Percentiles rank a stretch among this genome's conserved stretches.
These are phyloP conservation scores for Drosophila picticornis DNA, from an alignment of 2,888 invertebrate genomes.

Conservation along the genomic window DNA sequence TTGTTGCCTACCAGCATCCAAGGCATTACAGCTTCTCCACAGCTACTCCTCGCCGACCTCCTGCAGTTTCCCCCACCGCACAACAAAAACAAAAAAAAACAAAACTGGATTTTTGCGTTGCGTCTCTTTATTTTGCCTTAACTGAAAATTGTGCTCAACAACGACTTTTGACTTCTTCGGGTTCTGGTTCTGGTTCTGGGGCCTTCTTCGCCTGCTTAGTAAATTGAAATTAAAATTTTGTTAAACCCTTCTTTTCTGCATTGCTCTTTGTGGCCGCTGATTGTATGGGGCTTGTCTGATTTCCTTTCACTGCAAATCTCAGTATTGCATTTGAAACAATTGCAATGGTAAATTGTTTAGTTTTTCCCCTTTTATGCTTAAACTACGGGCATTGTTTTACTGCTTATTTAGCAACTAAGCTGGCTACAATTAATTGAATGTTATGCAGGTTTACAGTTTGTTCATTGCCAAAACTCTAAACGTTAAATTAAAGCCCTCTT, in stretches of 20 bases:
- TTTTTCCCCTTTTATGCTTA: background rate
- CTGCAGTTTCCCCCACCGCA: background rate
- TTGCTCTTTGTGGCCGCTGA: constrained; percentile 35
- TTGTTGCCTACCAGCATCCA: constrained; percentile 32
- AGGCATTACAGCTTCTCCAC: constrained; percentile 1
- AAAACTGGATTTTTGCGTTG: constrained; percentile 50
- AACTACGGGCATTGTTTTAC: background rate
- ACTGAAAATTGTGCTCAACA: constrained; percentile 47
- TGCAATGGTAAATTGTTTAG: constrained; percentile 16
- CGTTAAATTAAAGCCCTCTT: background rate
- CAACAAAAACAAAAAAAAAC: background rate
- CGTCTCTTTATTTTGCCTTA: constrained; percentile 17
- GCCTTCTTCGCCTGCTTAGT: constrained; percentile 23
- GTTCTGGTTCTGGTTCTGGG: constrained; percentile 4
- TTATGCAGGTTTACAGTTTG: constrained; percentile 26
- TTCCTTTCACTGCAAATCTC: constrained; percentile 12
- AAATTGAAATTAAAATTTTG: constrained; percentile 70
- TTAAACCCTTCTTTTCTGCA: constrained; percentile 34
- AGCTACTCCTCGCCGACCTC: background rate
- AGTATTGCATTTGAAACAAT: constrained; percentile 33
- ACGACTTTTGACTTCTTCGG: constrained; percentile 57
- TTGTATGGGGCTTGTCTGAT: constrained; percentile 32
- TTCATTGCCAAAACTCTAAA: background rate
- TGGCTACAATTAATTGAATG: constrained; percentile 25
- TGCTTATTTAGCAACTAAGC: constrained; percentile 18